Evolutionary conservation across 2,113 vertebrate species (phyloP).

Genomic region (Porphyrio hochstetteri): DNA sequence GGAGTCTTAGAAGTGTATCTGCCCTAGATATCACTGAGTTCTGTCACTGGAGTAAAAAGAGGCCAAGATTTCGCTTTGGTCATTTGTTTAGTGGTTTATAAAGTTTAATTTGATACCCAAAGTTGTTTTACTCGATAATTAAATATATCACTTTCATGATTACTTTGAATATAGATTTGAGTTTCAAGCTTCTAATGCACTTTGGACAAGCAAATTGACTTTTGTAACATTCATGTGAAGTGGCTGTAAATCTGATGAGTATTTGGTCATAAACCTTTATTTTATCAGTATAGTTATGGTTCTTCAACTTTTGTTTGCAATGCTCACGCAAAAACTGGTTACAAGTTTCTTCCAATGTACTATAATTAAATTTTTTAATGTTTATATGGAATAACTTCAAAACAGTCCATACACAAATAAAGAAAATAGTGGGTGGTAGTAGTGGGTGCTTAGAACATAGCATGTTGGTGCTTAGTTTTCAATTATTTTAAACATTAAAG

Average conservation of each 20-base stretch:
- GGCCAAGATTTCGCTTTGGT: not conserved
- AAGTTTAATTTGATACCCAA: not conserved
- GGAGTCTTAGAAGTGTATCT: not conserved
- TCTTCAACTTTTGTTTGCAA: too few relatives aligned
- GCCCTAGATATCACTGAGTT: not conserved
- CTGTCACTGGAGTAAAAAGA: not conserved
- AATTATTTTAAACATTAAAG: not conserved
- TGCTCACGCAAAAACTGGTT: accelerated
- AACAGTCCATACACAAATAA: not conserved
- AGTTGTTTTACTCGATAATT: not conserved
- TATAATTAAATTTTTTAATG: not conserved
- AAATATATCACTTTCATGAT: not conserved
- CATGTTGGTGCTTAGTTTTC: not conserved
- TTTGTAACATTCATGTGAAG: not conserved
- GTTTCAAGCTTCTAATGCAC: not conserved
- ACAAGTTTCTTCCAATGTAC: not conserved
- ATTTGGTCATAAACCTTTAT: not conserved
- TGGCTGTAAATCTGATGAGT: not conserved
- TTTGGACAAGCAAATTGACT: not conserved
- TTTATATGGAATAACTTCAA: not conserved
- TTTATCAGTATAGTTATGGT: not conserved
- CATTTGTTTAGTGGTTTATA: not conserved
- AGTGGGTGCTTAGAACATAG: not conserved
- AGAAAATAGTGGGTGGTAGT: not conserved
- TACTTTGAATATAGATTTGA: not conserved